Conservation (phyloP, 2,113 vertebrate species). For the Eublepharis macularius region DNA sequence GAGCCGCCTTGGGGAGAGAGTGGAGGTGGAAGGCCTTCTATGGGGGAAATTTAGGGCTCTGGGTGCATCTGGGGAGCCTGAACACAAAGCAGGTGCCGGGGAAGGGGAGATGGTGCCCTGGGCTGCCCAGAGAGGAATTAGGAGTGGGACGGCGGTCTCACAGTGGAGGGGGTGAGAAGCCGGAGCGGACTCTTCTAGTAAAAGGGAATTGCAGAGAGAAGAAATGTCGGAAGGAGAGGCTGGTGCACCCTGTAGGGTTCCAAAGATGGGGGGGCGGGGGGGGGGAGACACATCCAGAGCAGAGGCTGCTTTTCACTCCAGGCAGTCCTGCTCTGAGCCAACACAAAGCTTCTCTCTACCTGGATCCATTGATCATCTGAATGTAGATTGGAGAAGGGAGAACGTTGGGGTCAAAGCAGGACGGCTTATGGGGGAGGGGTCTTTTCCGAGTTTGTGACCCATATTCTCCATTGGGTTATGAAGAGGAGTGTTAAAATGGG, state of each 20-base stretch:
- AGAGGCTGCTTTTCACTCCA: too few species aligned
- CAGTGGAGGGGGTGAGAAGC: not conserved
- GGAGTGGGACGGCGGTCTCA: not conserved
- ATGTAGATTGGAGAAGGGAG: too few species aligned
- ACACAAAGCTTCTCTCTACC: too few species aligned
- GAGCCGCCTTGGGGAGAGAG: not conserved
- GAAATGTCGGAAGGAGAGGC: not conserved
- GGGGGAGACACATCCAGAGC: too few species aligned
- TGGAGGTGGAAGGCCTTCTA: not conserved
- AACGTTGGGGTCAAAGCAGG: too few species aligned
- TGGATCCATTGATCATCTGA: too few species aligned
- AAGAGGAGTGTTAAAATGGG: not conserved
- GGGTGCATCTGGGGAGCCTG: too few species aligned
- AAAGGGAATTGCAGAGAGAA: too few species aligned
- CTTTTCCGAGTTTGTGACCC: not conserved
- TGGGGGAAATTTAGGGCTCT: not conserved
- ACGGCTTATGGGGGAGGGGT: not conserved
- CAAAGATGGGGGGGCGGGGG: not conserved
- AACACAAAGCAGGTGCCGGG: not conserved
- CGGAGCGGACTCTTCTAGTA: not conserved
- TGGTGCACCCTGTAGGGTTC: not conserved
- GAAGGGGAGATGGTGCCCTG: conserved; percentile 19
- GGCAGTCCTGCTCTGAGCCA: too few species aligned
- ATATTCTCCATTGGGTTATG: not conserved
- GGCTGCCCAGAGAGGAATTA: not conserved